Base-by-base conservation (phyloP, 2,888 invertebrate genomes). In the Girardia tigrina region DNA sequence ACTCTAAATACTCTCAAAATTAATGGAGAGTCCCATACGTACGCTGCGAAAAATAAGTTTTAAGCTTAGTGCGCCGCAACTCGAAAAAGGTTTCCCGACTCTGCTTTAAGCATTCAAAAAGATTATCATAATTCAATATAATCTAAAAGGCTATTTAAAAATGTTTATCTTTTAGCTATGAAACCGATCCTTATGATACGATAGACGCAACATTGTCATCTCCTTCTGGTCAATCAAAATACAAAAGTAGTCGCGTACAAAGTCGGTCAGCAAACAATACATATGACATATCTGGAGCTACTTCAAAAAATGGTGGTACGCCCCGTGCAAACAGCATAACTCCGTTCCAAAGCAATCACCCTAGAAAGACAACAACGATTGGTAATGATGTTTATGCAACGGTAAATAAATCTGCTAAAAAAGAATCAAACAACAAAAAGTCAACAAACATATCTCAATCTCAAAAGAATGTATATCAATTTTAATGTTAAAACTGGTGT, bases 261-360 rank as follows among this genome's bases (percentile, higher is more conserved):
- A 20, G 20, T 20, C 56, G 56, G n/a, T 56, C 56, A 6, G 56
- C 56, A 56, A 56, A 56, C 23, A 56, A 56, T n/a, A 56, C 56
- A 23, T 56, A 56, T 23, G 56, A 23, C 23, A 56, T 56, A 6
- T 20, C 56, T 20, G 56, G 56, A 8, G n/a, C 56, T 12, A 16
- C 23, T 6, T 56, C 56, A 4, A 56, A 56, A 56, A 56, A 56
- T 23, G 56, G 56, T 6, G 56, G 20, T 23, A n/a, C 56, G n/a
- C 56, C 56, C n/a, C 56, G 56, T 16, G n/a, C 56, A 56, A 56
- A 56, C 56, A 56, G 56, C 56, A 56, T 56, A 20, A 56, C 23
- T 20, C 56, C 56, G 23, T 56, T 20, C 23, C 56, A 56, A 56
- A 56, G 6, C n/a, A 56, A 56, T 23, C 23, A n/a, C 56, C n/a